Base-by-base conservation (phyloP, 2,888 invertebrate species). In the Melangyna quadrimaculata region DNA sequence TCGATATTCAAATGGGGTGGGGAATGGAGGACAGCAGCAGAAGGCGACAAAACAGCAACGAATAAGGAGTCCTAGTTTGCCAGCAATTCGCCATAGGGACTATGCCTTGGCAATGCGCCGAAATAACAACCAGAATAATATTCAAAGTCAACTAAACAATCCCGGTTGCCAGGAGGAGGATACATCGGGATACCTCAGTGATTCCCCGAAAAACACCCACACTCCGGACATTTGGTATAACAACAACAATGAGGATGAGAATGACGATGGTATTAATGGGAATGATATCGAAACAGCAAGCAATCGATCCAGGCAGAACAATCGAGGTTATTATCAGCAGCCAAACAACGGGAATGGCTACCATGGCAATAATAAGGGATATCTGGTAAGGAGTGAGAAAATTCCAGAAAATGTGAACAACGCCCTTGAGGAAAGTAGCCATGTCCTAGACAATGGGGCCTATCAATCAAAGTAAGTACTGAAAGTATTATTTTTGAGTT, bases 161-260 rank as follows among this genome's bases (percentile, higher is more conserved):
- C 87, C 87, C 32, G 91, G 91, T 91, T 91, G 91, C 89, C 94
- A 93, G 70, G 95, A 95, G 89, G 95, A 95, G 43, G 96, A 96
- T 89, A 96, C 96, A 72, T 96, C 96, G 35, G 97, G 97, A 43
- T 96, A 97, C 92, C 95, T 96, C 63, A 97, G 97, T 90, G 96
- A 97, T 90, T 95, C 95, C 61, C 91, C 91, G 72, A 94, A 94
- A 89, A 93, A 94, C 80, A 89, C 90, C 37, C 93, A 91, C 73
- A 92, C 93, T 7, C 93, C 93, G 27, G 93, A 94, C 87, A 91
- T 92, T 87, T 92, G 92, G 93, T 91, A 90, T 80, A 91, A 91
- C 87, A 91, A 91, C 87, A 43, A 27, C n/a, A 90, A 74, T 71
- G 88, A 48, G 91, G 90, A 87, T 90, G 89, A 43, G 22, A 63